A percentile compares a stretch with the other conserved stretches of the same genome.
Conservation (phyloP, 2,113 vertebrate genomes). For the human region GRCh38 chr19:12578501-12579000, state of each 20-base stretch:
- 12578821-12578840: neutral
- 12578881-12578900: neutral
- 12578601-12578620: neutral
- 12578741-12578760: neutral
- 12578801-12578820: neutral
- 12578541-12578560: neutral
- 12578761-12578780: too few relatives aligned
- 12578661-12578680: neutral
- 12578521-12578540: neutral
- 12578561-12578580: neutral
- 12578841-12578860: neutral
- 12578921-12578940: constrained; percentile 53
- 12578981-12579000: too few relatives aligned
- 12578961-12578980: neutral
- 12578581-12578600: neutral
- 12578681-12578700: neutral
- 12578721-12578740: neutral
- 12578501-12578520: neutral
- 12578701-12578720: neutral
- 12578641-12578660: neutral
- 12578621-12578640: neutral
- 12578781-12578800: neutral
- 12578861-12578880: neutral
- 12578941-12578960: constrained; percentile 35
- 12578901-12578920: constrained; percentile 44